These are phyloP conservation scores for Coelopa pilipes DNA, from an alignment of 2,888 invertebrate species.

Conservation along the genomic window DNA sequence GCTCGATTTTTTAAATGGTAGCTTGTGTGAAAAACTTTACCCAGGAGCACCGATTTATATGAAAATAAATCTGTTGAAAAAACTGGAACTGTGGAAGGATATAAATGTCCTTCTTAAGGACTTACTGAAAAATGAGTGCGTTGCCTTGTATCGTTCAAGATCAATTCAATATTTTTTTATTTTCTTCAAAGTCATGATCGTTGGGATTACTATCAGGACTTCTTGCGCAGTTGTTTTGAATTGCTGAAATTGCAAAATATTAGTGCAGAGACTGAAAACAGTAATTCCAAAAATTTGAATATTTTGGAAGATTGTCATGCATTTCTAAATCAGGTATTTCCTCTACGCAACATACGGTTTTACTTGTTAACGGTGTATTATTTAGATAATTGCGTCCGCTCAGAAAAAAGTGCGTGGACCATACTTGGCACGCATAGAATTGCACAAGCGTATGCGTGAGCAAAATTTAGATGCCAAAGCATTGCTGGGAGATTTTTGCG, in stretches of 20 bases:
- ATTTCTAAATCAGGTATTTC: slow-evolving; percentile 59
- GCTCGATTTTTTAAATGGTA: slow-evolving; percentile 81
- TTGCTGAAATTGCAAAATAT: slow-evolving; percentile 66
- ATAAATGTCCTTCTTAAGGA: slow-evolving; percentile 80
- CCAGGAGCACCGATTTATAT: slow-evolving; percentile 77
- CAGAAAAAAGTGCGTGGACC: slow-evolving; percentile 78
- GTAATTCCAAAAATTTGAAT: slow-evolving; percentile 36
- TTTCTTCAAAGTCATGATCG: slow-evolving; percentile 70
- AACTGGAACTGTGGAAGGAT: slow-evolving; percentile 79
- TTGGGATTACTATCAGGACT: slow-evolving; percentile 80
- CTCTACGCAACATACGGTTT: not conserved
- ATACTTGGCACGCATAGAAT: slow-evolving; percentile 83
- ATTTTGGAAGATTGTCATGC: slow-evolving; percentile 59
- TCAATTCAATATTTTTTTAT: not conserved
- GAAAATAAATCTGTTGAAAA: slow-evolving; percentile 79
- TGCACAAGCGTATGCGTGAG: slow-evolving; percentile 73
- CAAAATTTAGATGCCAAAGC: slow-evolving; percentile 69
- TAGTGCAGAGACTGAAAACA: slow-evolving; percentile 47
- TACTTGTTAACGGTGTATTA: not conserved
- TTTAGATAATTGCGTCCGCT: slow-evolving; percentile 69
- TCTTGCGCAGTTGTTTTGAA: slow-evolving; percentile 77
- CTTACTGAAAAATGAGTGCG: slow-evolving; percentile 78
- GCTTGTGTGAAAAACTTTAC: slow-evolving; percentile 75
- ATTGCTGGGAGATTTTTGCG: slow-evolving; percentile 74
- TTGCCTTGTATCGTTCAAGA: slow-evolving; percentile 28